Base-by-base conservation (phyloP, 2,888 invertebrate species). In the Folsomia manolachei region DNA sequence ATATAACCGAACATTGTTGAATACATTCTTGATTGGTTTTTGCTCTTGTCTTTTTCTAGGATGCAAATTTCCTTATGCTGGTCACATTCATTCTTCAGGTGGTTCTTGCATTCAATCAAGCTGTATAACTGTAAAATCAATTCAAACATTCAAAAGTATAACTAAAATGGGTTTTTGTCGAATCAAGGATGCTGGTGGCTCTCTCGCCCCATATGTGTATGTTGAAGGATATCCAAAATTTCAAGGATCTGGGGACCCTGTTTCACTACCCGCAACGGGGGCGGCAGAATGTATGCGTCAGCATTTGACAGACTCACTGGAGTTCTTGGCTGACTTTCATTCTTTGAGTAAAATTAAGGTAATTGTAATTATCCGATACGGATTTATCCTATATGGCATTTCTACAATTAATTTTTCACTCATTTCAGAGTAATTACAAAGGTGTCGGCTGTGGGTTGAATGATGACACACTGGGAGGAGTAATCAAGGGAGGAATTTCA, bases 311-410 rank as follows among this genome's bases (percentile, higher is more conserved):
- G 99, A 99, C 84, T 91, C 95, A 79, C 87, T 98, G 60, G 98
- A 98, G 78, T 94, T 99, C 84, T 87, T 99, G 76, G 91, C 94
- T 11, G 99, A 99, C 84, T 93, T 97, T 78, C 96, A 99, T 83
- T 94, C 97, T 0, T 88, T 99, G 70, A 94, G 93, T 81, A 97
- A 97, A 88, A 91, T 99, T 78, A 98, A 97, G 90, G 95, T 95
- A 83, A 56, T 56, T 4, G 53, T 23, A 63, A 69, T 1, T 68
- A 14, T 25, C 61, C 27, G 25, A 60, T 68, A 27, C 24, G n/a
- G 51, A 18, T 70, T 11, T 65, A 68, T 23, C 27, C 51, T 39
- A 39, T 39, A 39, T 39, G 39, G n/a, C n/a, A n/a, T n/a, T n/a
- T n/a, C n/a, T n/a, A n/a, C n/a, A n/a, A 21, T 27, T 11, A 19